Base-by-base conservation (phyloP, 2,113 vertebrate genomes). In the Gopherus evgoodei region DNA sequence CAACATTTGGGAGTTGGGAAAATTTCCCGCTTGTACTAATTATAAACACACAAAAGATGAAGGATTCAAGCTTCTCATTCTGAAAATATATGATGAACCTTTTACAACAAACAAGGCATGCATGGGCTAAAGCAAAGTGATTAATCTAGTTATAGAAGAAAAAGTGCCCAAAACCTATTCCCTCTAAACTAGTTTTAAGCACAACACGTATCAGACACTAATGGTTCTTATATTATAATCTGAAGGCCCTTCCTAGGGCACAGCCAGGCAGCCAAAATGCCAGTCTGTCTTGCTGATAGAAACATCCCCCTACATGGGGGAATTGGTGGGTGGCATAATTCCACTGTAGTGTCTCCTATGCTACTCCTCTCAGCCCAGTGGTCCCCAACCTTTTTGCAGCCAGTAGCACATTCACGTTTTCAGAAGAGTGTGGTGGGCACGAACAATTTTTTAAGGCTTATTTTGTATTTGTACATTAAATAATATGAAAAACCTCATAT, bases 11-110 rank as follows among this genome's bases (percentile, higher is more conserved):
- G 90, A 90, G 54, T 4, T 87, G 82, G 59, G 76, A 5, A 90
- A 94, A 96, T 42, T 79, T 91, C 84, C 76, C 83, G 93, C 91
- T 96, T 97, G 69, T 83, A 56, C 8, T 80, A 94, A 90, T 75
- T 93, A 86, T 86, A 42, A 90, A 62, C 84, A 86, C 93, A 93
- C 31, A 93, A 89, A 84, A 44, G 52, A 94, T 27, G n/a, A 94
- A 91, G 90, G 31, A 85, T 84, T 91, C 87, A 49, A 90, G 52
- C 42, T 94, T 93, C 54, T 84, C 54, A 72, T 82, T 86, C 83
- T 38, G 59, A 93, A 96, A 90, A 91, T 59, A 53, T 13, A 35
- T 1, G 4, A 25, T 80, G 24, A 91, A n/a, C 93, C 27, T 87
- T 91, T 92, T 59, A 82, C 54, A 82, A 56, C n/a, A 89, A 91